These are phyloP conservation scores for Phoxinus phoxinus DNA, from an alignment of 2,113 vertebrate species.

Conservation along the genomic window DNA sequence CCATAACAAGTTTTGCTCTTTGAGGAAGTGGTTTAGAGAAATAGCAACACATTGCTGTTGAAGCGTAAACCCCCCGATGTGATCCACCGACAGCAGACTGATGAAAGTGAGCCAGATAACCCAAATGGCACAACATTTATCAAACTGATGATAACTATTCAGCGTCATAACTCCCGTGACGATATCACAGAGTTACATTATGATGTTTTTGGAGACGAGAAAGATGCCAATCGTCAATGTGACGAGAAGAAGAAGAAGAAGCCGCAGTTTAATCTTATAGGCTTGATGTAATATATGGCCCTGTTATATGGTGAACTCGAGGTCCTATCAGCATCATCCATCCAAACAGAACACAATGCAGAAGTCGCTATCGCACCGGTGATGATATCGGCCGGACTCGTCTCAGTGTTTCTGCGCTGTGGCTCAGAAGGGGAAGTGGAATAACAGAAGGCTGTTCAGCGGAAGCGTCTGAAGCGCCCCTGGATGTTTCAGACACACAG, in stretches of 20 bases:
- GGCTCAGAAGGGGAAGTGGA: slow-evolving; percentile 65
- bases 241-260: neutral
- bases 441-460: slow-evolving; percentile 72
- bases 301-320: neutral
- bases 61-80: slow-evolving; percentile 44
- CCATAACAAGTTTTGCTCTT: slow-evolving; percentile 41
- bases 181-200: neutral
- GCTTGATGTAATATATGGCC: too few relatives aligned
- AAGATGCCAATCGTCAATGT: neutral
- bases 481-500: slow-evolving; percentile 63
- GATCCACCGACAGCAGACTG: slow-evolving; percentile 15
- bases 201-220: neutral
- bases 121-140: neutral
- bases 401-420: slow-evolving; percentile 15
- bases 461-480: slow-evolving; percentile 72
- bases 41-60: slow-evolving; percentile 48
- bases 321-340: neutral
- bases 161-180: neutral
- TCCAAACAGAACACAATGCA: slow-evolving; percentile 38
- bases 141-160: neutral
- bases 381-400: slow-evolving; percentile 24
- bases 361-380: slow-evolving; percentile 26
- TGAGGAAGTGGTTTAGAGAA: slow-evolving; percentile 60
- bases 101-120: neutral
- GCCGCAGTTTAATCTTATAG: neutral